Evolutionary conservation across 2,797 vertebrate genomes (phyloP), one percentile per base, ranked within the genome.

Genomic region (Phylloscopus collybita): DNA sequence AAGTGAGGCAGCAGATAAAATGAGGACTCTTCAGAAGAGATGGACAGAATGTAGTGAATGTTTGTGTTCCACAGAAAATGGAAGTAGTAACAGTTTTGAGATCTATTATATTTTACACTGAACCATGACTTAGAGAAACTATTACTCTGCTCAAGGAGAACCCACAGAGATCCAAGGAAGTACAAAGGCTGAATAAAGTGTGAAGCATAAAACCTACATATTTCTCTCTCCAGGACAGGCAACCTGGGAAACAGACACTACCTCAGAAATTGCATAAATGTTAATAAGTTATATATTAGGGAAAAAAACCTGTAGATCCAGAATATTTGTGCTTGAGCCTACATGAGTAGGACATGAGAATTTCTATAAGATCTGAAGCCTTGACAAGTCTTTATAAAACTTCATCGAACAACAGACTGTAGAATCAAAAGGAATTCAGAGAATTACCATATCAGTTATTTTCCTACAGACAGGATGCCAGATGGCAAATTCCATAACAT

Each of bases 81-180:
- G 13, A 9, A 67, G 22, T 80, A 90, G 59, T 85, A 93, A 92
- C 61, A 83, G 60, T 82, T 96, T 85, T 91, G 84, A 95, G 78
- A 91, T 81, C 34, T 91, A 61, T 86, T 96, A 65, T 40, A 80
- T 93, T 93, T 95, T 89, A 78, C 18, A 40, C 19, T 72, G 64
- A 91, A 45, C 71, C 66, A 83, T 65, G 80, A 95, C 96, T 90
- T 45, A 69, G 36, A 25, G 13, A 85, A 91, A 61, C 17, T 81
- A n/a, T 57, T 42, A 32, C 38, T 70, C 26, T 86, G 18, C 56
- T 92, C 36, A 92, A 92, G 80, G 57, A 93, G 95, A 97, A 64
- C 22, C 65, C 83, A 94, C 4, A 83, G 61, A 97, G 87, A 93
- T 83, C 3, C 10, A 80, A 88, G 47, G 49, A 72, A 66, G 44